Percentiles rank a stretch among this genome's conserved stretches.
Evolutionary conservation across 1,140 invertebrate genomes (phyloP).

Genomic region (Drosophila yakuba): DNA sequence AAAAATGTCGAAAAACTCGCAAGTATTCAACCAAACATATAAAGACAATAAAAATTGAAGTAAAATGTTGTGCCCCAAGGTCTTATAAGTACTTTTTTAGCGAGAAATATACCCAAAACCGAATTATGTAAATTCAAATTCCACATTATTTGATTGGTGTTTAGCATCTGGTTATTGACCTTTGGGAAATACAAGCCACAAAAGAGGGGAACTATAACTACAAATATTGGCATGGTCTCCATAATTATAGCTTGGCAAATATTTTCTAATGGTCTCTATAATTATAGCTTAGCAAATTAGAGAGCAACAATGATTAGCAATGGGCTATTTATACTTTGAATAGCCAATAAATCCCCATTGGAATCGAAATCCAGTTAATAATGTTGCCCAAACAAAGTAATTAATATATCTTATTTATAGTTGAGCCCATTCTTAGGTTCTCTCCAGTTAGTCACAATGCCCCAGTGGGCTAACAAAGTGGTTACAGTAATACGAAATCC

Average conservation of each 20-base stretch:
- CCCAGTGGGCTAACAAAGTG: conserved; percentile 8
- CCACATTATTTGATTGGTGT: neutral
- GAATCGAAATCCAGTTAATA: too few relatives aligned
- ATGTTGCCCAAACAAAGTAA: neutral
- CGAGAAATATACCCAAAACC: neutral
- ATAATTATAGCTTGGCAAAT: neutral
- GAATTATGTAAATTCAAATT: conserved; percentile 12
- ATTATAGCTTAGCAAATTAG: neutral
- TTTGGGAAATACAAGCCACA: neutral
- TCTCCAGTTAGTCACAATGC: neutral
- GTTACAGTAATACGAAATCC: conserved; percentile 33
- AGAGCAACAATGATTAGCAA: neutral
- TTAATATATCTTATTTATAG: neutral
- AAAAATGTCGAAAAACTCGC: conserved; percentile 12
- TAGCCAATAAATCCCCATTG: too few relatives aligned
- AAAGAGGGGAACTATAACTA: neutral
- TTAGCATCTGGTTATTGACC: conserved; percentile 3
- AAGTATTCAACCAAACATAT: neutral
- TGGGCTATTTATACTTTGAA: too few relatives aligned
- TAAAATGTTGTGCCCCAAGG: neutral
- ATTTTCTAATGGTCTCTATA: neutral
- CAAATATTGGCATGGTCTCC: neutral
- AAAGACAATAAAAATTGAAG: neutral
- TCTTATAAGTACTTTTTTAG: neutral
- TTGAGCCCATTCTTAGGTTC: neutral